These are phyloP conservation scores for Diacarnus erythraeanus DNA, from an alignment of 37 sponge, comb jelly and placozoan species.

Conservation along the genomic window DNA sequence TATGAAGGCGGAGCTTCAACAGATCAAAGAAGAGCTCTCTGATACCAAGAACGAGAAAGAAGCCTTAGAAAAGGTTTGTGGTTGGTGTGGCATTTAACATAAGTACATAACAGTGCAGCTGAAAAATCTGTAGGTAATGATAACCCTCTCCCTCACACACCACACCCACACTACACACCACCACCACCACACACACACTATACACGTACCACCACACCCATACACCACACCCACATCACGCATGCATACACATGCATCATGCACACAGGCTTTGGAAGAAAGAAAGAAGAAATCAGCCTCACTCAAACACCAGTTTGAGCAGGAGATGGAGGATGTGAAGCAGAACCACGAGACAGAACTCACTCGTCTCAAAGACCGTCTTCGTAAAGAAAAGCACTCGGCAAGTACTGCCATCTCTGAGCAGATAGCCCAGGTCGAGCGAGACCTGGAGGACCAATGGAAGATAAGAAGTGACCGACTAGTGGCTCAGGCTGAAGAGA, in stretches of 20 bases:
- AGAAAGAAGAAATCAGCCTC: slow-evolving; percentile 63
- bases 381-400: slow-evolving; percentile 66
- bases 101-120: too few relatives aligned
- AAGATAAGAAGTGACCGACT: slow-evolving; percentile 43
- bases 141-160: too few relatives aligned
- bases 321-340: slow-evolving; percentile 86
- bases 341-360: slow-evolving; percentile 60
- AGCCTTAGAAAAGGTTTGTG: slow-evolving; percentile 70
- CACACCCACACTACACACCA: too few relatives aligned
- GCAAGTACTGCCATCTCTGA: slow-evolving; percentile 45
- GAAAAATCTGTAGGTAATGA: too few relatives aligned
- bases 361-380: slow-evolving; percentile 36
- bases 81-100: too few relatives aligned
- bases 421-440: slow-evolving; percentile 72
- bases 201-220: too few relatives aligned
- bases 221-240: too few relatives aligned
- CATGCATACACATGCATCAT: too few relatives aligned
- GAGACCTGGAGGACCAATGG: slow-evolving; percentile 83
- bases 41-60: slow-evolving; percentile 84
- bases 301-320: slow-evolving; percentile 73
- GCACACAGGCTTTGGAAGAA: slow-evolving; percentile 36
- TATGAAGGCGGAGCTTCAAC: slow-evolving; percentile 55
- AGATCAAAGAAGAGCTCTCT: slow-evolving; percentile 64
- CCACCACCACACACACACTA: too few relatives aligned
- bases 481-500: slow-evolving; percentile 72